Base-by-base conservation (phyloP, 2,888 invertebrate genomes). In the Caradrina kadenii region DNA sequence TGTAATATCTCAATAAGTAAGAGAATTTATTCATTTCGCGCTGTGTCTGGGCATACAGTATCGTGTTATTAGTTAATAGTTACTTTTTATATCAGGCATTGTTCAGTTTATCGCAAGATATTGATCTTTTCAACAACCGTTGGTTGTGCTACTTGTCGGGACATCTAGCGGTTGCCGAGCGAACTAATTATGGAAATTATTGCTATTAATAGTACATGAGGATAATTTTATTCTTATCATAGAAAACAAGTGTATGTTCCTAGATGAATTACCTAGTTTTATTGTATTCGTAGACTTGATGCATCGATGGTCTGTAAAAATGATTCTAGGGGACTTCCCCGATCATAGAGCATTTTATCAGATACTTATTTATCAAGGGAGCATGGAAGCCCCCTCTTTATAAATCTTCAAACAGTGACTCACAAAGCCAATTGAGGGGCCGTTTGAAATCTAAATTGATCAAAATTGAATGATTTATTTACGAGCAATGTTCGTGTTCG, bases 1-100 rank as follows among this genome's bases (percentile, higher is more conserved):
- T 81, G 35, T 74, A 85, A 83, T 83, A 55, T 21, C 54, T 49
- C 17, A 6, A 67, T 83, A 76, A 59, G 49, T 73, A 83, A 79
- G 75, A 22, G 56, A 79, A 75, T 80, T 77, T 83, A 81, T 81
- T 70, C 81, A 63, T 64, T 68, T 48, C 10, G 54, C 21, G 45
- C 26, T 60, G 31, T 55, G 31, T 11, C 39, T 42, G 42, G 17
- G 26, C 45, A 39, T 53, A 17, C 13, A 54, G 42, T 66, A 73
- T 58, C 26, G 54, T 26, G 55, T 62, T 69, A 69, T 66, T 64
- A n/a, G 50, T 52, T 26, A 52, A 49, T 63, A 59, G 39, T 19
- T n/a, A 2, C 0, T 54, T 75, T 77, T 35, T 80, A 70, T 52
- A 31, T 53, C 22, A 35, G 8, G 48, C 39, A 62, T 69, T 69